Evolutionary conservation across 2,113 vertebrate species (phyloP).

Genomic region (Bubo blakistoni): DNA sequence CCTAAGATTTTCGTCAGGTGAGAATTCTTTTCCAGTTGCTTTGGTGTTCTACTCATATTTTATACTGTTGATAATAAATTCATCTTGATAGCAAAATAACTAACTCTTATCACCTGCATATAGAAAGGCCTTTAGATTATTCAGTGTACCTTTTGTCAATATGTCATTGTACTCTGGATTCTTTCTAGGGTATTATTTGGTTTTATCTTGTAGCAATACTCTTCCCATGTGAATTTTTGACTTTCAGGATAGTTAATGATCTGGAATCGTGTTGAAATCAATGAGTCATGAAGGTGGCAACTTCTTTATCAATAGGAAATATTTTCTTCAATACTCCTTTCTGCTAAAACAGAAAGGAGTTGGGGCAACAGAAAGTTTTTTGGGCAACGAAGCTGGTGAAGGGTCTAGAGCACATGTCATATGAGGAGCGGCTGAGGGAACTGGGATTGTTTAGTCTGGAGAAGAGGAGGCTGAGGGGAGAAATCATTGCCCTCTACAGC

Average conservation of each 20-base stretch:
- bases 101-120: conserved; percentile 34
- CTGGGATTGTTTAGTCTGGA: too few species aligned
- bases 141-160: conserved; percentile 30
- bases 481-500: too few species aligned
- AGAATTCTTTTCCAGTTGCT: background rate
- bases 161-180: conserved; percentile 26
- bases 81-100: conserved; percentile 21
- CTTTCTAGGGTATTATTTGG: conserved; percentile 16
- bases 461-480: too few species aligned
- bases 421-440: too few species aligned
- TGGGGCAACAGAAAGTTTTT: too few species aligned
- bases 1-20: conserved; percentile 15
- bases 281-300: conserved; percentile 18
- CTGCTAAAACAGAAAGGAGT: background rate
- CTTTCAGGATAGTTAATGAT: conserved; percentile 23
- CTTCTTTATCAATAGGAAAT: conserved; percentile 16
- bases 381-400: too few species aligned
- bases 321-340: background rate
- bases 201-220: conserved; percentile 29
- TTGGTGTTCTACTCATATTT: background rate
- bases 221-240: conserved; percentile 31
- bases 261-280: conserved; percentile 40
- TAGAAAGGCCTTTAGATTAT: conserved; percentile 38
- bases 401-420: too few species aligned
- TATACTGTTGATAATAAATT: conserved; percentile 40